Conservation (phyloP, 2,797 vertebrate species). For the Notoglanidium macrostoma region DNA sequence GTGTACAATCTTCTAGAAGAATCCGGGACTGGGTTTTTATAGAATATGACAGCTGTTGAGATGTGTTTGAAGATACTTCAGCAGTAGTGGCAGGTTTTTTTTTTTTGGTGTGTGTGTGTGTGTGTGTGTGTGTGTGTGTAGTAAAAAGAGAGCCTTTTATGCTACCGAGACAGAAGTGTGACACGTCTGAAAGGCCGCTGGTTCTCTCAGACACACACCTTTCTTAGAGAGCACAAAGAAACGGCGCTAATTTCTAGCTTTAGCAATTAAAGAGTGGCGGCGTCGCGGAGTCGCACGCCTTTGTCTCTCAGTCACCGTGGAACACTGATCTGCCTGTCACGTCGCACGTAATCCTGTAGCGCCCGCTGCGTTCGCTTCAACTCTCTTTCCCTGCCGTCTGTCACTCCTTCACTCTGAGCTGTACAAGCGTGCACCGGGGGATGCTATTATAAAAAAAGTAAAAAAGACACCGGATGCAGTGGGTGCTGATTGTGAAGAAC, state of each 20-base stretch:
- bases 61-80: slow-evolving; percentile 58
- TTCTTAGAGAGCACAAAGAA: slow-evolving; percentile 60
- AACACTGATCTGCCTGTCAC: slow-evolving; percentile 64
- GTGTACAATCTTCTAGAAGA: slow-evolving; percentile 39
- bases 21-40: slow-evolving; percentile 49
- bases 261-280: slow-evolving; percentile 72
- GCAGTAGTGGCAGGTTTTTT: slow-evolving; percentile 48
- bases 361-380: slow-evolving; percentile 55
- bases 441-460: neutral
- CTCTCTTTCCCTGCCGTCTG: slow-evolving; percentile 1
- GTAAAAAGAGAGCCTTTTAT: slow-evolving; percentile 53
- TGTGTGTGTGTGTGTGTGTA: slow-evolving; percentile 31
- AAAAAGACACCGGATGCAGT: neutral
- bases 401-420: neutral
- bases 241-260: slow-evolving; percentile 72
- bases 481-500: neutral
- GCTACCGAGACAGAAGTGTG: slow-evolving; percentile 45
- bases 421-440: neutral
- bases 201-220: slow-evolving; percentile 25
- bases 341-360: slow-evolving; percentile 71
- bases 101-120: slow-evolving; percentile 34
- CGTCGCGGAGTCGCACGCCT: slow-evolving; percentile 64
- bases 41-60: slow-evolving; percentile 57
- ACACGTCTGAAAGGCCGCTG: slow-evolving; percentile 48
- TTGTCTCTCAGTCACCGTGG: slow-evolving; percentile 55